Evolutionary conservation across 2,888 invertebrate species (phyloP).

Genomic region (Steinernema carpocapsae): DNA sequence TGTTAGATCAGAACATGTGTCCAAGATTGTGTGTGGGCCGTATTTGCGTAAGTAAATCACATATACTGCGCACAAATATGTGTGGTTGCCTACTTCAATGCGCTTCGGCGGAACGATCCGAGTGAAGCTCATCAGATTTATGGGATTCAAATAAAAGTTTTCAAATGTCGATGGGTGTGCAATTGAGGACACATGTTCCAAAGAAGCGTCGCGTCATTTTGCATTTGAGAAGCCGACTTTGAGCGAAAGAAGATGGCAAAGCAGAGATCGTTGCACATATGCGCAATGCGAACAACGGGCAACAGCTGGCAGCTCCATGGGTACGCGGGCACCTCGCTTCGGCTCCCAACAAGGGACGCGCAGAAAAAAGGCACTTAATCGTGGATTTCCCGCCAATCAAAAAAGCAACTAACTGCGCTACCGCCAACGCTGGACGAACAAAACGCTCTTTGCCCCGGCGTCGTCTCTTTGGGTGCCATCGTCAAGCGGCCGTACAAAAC

Average conservation of each 20-base stretch:
- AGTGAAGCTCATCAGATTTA: slow-evolving; percentile 24
- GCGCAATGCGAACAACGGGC: not conserved
- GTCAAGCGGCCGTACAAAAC: not conserved
- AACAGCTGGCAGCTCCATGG: not conserved
- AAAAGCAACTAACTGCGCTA: slow-evolving; percentile 18
- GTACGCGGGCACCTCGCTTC: not conserved
- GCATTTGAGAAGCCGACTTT: not conserved
- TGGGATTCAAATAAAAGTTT: slow-evolving; percentile 32
- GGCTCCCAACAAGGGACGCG: not conserved
- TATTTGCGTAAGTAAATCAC: slow-evolving; percentile 3
- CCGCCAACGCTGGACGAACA: not conserved
- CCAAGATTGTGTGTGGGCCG: slow-evolving; percentile 1
- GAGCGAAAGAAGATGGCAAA: not conserved
- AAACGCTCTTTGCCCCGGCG: not conserved
- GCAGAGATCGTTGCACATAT: not conserved
- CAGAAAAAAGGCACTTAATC: slow-evolving; percentile 23
- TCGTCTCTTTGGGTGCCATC: slow-evolving; percentile 1
- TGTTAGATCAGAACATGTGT: too few species aligned
- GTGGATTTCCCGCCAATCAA: slow-evolving; percentile 13
- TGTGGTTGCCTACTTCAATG: not conserved
- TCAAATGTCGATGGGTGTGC: slow-evolving; percentile 29
- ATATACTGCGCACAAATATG: not conserved
- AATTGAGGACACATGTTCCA: slow-evolving; percentile 27
- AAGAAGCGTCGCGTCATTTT: not conserved
- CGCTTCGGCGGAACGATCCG: too few species aligned